Evolutionary conservation across 2,797 vertebrate genomes (phyloP).

Genomic region (Smutsia gigantea): DNA sequence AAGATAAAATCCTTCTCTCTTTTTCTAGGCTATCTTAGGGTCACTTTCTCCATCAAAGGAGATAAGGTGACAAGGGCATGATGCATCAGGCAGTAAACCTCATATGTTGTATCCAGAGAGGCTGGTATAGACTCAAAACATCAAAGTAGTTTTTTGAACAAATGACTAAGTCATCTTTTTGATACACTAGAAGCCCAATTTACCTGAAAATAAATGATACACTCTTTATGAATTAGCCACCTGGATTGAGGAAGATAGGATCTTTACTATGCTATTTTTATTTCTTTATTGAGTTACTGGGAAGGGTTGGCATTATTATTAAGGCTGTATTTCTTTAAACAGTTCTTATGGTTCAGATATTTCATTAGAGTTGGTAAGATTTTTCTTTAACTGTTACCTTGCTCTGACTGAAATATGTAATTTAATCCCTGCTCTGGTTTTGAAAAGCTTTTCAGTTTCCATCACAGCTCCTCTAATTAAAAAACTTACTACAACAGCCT

Average conservation of each 20-base stretch:
- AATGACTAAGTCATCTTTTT: background rate
- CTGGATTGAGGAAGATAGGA: background rate
- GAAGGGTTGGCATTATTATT: background rate
- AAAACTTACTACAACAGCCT: background rate
- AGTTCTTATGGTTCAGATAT: background rate
- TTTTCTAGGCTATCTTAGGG: slow-evolving; percentile 1
- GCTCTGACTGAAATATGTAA: slow-evolving; percentile 12
- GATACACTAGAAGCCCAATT: background rate
- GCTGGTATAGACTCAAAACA: background rate
- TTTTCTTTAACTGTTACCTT: slow-evolving; percentile 9
- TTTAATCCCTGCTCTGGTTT: slow-evolving; percentile 5
- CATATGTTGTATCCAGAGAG: background rate
- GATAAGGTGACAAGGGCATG: background rate
- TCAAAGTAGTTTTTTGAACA: background rate
- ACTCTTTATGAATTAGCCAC: background rate
- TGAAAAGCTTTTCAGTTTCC: slow-evolving; percentile 25
- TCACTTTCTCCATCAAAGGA: slow-evolving; percentile 19
- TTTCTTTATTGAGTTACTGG: background rate
- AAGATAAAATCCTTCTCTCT: slow-evolving; percentile 25
- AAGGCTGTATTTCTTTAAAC: slow-evolving; percentile 2
- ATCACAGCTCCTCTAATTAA: background rate
- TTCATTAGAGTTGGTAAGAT: background rate
- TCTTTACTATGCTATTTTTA: background rate
- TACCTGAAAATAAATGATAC: background rate
- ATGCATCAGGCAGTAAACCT: background rate